Conservation (phyloP, 2,797 vertebrate species). For the Mormyrops boulengeri region DNA sequence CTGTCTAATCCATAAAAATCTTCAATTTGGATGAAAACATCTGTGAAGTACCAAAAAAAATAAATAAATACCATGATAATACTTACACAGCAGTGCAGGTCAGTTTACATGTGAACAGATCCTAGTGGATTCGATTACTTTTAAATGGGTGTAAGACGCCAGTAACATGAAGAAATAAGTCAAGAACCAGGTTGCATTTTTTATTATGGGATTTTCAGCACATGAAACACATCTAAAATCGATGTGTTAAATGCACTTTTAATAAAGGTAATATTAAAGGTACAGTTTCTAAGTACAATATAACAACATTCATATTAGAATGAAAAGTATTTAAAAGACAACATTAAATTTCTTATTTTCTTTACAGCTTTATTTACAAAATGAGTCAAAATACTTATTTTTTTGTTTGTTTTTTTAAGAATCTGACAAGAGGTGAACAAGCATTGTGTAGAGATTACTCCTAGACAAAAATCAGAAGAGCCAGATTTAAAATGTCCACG, state of each 20-base stretch:
- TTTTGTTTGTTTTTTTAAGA: slow-evolving; percentile 44
- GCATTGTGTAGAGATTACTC: slow-evolving; percentile 59
- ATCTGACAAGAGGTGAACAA: slow-evolving; percentile 60
- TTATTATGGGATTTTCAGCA: slow-evolving; percentile 79
- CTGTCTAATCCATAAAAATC: neutral
- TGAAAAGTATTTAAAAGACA: slow-evolving; percentile 85
- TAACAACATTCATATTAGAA: slow-evolving; percentile 87
- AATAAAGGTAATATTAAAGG: slow-evolving; percentile 82
- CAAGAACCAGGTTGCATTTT: slow-evolving; percentile 73
- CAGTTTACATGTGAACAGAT: neutral
- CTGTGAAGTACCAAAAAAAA: neutral
- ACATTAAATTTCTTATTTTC: slow-evolving; percentile 77
- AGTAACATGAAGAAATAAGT: slow-evolving; percentile 24
- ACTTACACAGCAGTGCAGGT: neutral
- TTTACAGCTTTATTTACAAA: slow-evolving; percentile 84
- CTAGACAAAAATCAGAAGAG: slow-evolving; percentile 59
- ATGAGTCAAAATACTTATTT: slow-evolving; percentile 75
- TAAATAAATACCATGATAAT: neutral
- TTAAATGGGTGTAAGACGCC: neutral
- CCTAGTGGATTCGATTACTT: neutral
- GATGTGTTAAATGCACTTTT: slow-evolving; percentile 80
- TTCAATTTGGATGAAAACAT: neutral
- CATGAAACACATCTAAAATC: slow-evolving; percentile 80
- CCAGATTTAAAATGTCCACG: slow-evolving; percentile 54
- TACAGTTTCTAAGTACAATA: slow-evolving; percentile 84